Base-by-base conservation (phyloP, 1,140 invertebrate genomes). In the Bilobella aurantiaca region DNA sequence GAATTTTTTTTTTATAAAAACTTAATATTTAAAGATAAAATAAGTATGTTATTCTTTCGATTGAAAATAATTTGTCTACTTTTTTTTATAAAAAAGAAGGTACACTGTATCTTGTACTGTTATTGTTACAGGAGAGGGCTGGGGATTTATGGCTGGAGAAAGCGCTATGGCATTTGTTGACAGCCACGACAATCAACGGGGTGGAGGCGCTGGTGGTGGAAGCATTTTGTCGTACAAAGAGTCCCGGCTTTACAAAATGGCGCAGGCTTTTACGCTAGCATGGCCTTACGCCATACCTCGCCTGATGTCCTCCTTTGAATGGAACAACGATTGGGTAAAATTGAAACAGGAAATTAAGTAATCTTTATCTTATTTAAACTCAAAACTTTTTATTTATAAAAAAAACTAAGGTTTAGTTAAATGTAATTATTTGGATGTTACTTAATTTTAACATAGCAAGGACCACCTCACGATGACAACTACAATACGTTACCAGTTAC, bases 101-200 rank as follows among this genome's bases (percentile, higher is more conserved):
- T n/a, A n/a, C n/a, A n/a, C n/a, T n/a, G n/a, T n/a, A n/a, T n/a
- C n/a, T n/a, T n/a, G n/a, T n/a, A n/a, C n/a, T n/a, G n/a, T n/a
- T n/a, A n/a, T n/a, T n/a, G n/a, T n/a, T n/a, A n/a, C n/a, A n/a
- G n/a, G n/a, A n/a, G 74, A 79, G 80, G 76, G 75, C 18, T 71
- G 79, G 80, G 77, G 75, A 23, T 73, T 81, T 66, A 62, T 75
- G 12, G 59, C 71, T 16, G 68, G 73, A 0, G 68, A 29, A 8
- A 69, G 77, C 49, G 76, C 80, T 2, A 53, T 81, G 3, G 77
- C 77, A 2, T 81, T 81, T 63, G 73, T 81, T n/a, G 80, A 81
- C 62, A 81, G 87, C 74, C 86, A 88, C 63, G 86, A 88, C 70
- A 87, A 85, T 62, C 86, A 88, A 74, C 75, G 86, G 16, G 84